Conservation (phyloP, 2,113 vertebrate genomes). For the Ailuropoda melanoleuca region DNA sequence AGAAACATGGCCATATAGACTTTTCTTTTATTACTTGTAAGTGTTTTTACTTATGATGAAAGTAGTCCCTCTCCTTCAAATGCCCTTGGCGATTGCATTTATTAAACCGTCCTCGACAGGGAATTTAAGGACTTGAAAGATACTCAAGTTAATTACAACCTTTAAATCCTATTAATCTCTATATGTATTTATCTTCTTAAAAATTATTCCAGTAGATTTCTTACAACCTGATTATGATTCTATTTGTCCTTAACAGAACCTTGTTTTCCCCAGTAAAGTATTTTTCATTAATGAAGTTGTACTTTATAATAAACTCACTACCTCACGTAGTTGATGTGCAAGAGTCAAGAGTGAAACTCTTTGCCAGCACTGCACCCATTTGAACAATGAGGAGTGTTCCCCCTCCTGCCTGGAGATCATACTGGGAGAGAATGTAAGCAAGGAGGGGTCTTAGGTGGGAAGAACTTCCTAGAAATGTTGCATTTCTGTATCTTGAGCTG, state of each 20-base stretch:
- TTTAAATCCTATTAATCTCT: slow-evolving; percentile 7
- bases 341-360: not conserved
- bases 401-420: not conserved
- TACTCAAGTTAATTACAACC: slow-evolving; percentile 19
- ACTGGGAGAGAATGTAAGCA: rapidly evolving
- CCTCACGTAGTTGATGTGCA: not conserved
- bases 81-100: not conserved
- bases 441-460: rapidly evolving
- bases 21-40: not conserved
- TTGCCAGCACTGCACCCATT: not conserved
- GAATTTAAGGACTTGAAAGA: not conserved
- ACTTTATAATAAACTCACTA: not conserved
- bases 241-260: not conserved
- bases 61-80: not conserved
- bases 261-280: not conserved
- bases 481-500: not conserved
- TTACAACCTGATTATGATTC: not conserved
- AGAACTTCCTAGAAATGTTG: not conserved
- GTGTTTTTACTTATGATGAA: not conserved
- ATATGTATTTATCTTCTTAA: not conserved
- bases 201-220: not conserved
- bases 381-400: not conserved
- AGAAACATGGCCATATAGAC: not conserved
- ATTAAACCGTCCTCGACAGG: not conserved
- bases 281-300: not conserved